Evolutionary conservation across 2,888 invertebrate species (phyloP).

Genomic region (Apocheima hispidaria): DNA sequence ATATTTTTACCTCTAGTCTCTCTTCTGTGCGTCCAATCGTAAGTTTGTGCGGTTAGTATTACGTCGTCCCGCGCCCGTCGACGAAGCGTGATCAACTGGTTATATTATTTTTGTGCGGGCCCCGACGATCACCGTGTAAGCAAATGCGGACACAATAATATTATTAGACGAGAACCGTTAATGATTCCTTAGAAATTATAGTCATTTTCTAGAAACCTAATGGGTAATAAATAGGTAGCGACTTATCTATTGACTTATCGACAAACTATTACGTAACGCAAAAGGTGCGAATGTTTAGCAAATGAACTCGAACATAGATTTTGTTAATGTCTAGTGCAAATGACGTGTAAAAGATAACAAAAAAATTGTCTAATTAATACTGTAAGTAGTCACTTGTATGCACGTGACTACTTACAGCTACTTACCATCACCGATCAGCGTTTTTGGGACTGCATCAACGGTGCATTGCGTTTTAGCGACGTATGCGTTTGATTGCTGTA

Average conservation of each 20-base stretch:
- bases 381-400: background rate
- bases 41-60: too few relatives aligned
- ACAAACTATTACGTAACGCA: constrained; percentile 45
- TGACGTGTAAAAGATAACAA: background rate
- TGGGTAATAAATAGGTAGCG: background rate
- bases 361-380: background rate
- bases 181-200: constrained; percentile 44
- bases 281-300: constrained; percentile 40
- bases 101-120: too few relatives aligned
- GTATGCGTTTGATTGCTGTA: too few relatives aligned
- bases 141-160: constrained; percentile 19
- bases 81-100: too few relatives aligned
- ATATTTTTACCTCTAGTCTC: too few relatives aligned
- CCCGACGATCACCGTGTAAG: constrained; percentile 21
- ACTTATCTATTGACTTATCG: background rate
- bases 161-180: constrained; percentile 12
- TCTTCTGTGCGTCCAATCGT: too few relatives aligned
- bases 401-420: background rate
- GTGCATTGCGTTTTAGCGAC: too few relatives aligned
- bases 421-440: too few relatives aligned
- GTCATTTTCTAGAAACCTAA: constrained; percentile 46
- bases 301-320: constrained; percentile 43
- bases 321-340: constrained; percentile 4
- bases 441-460: too few relatives aligned
- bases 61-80: too few relatives aligned